A percentile compares a stretch with the other conserved stretches of the same genome.
Evolutionary conservation across 2,888 invertebrate genomes (phyloP).

Genomic region (Drosophila flavopinicola): DNA sequence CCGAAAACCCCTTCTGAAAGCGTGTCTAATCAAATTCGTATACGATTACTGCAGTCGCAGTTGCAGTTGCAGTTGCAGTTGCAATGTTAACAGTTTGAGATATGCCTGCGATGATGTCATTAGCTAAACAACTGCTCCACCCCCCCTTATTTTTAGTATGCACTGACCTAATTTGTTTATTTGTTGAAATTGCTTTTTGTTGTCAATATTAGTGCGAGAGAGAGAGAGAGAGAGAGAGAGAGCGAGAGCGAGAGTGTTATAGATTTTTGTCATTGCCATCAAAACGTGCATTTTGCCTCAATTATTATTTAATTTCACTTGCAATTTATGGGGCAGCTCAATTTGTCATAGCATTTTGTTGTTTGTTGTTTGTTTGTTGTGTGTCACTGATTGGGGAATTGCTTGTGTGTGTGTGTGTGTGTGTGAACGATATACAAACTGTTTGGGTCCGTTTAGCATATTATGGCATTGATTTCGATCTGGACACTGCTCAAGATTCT

Average conservation of each 20-base stretch:
- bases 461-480: conserved; percentile 37
- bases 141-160: conserved; percentile 13
- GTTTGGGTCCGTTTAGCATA: conserved; percentile 34
- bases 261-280: conserved; percentile 34
- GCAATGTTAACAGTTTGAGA: conserved; percentile 36
- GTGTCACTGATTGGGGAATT: conserved; percentile 45
- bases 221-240: not conserved
- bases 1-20: conserved; percentile 7
- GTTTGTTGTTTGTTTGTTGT: conserved; percentile 14
- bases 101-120: conserved; percentile 46
- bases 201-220: conserved; percentile 29
- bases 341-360: conserved; percentile 55
- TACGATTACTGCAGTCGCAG: too few species aligned
- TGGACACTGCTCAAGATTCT: conserved; percentile 4
- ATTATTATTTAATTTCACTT: conserved; percentile 72
- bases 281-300: conserved; percentile 46
- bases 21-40: conserved; percentile 46
- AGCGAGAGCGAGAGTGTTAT: conserved; percentile 1
- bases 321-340: conserved; percentile 54
- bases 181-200: conserved; percentile 73
- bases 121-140: conserved; percentile 19
- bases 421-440: conserved; percentile 11
- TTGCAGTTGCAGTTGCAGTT: conserved; percentile 42
- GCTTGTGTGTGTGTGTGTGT: too few species aligned
- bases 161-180: conserved; percentile 75